Evolutionary conservation across 2,888 invertebrate genomes (phyloP).

Genomic region (Acanthosepion lycidas): DNA sequence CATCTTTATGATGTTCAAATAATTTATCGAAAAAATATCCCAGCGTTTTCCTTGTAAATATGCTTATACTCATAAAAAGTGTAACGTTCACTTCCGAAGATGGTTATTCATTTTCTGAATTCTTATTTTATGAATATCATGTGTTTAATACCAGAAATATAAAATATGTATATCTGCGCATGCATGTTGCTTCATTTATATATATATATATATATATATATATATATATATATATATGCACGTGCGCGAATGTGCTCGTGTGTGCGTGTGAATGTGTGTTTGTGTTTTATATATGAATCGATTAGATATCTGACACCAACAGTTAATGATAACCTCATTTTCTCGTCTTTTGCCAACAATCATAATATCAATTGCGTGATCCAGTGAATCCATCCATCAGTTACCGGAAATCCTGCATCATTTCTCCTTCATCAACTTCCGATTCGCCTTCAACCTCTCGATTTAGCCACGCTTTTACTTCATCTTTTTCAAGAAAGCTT

Average conservation of each 20-base stretch:
- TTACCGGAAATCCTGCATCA: not conserved
- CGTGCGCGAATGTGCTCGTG: not conserved
- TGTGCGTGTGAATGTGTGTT: too few relatives aligned
- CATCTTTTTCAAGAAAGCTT: conserved; percentile 18
- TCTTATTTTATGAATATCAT: too few relatives aligned
- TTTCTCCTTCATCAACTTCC: not conserved
- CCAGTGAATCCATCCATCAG: conserved; percentile 33
- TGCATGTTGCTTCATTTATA: not conserved
- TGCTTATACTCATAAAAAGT: too few relatives aligned
- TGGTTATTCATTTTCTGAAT: too few relatives aligned
- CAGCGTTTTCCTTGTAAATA: too few relatives aligned
- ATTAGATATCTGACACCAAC: not conserved
- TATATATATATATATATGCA: too few relatives aligned
- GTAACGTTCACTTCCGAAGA: too few relatives aligned
- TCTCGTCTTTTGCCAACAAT: conserved; percentile 20
- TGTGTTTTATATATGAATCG: not conserved
- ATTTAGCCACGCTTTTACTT: not conserved
- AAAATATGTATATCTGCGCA: too few relatives aligned
- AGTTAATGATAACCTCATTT: conserved; percentile 11
- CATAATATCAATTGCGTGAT: not conserved
- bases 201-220: not conserved
- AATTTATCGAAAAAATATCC: too few relatives aligned
- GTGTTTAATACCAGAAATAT: too few relatives aligned
- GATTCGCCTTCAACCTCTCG: conserved; percentile 23
- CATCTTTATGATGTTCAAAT: too few relatives aligned